Conservation (phyloP, 2,113 vertebrate species). For the Microcebus lehilahytsara region DNA sequence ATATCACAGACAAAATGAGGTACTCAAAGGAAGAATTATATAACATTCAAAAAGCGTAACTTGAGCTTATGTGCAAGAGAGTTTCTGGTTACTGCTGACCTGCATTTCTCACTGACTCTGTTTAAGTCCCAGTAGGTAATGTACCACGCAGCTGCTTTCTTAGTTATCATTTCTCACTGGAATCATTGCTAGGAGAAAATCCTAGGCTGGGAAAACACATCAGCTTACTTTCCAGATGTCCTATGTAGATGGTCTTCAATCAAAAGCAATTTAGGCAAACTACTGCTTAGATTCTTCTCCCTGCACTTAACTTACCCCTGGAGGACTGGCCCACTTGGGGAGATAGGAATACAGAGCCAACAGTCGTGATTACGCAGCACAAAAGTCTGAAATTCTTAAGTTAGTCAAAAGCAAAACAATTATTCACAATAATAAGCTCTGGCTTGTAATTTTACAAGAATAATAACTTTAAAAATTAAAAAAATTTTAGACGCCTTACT, state of each 20-base stretch:
- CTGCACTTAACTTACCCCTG: background rate
- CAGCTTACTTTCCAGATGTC: background rate
- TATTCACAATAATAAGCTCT: background rate
- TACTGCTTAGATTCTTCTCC: background rate
- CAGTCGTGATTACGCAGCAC: background rate
- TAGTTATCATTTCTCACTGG: background rate
- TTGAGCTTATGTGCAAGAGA: background rate
- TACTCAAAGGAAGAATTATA: background rate
- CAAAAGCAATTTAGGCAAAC: background rate
- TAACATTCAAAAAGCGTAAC: background rate
- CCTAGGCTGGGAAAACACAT: background rate
- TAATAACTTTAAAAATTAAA: background rate
- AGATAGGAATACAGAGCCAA: background rate
- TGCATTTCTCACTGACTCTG: background rate
- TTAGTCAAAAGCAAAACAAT: background rate
- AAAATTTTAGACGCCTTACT: background rate
- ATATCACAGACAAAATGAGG: background rate
- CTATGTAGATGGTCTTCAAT: background rate
- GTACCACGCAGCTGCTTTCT: background rate
- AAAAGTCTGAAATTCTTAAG: background rate
- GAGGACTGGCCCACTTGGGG: background rate
- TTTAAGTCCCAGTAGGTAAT: background rate
- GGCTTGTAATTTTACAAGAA: background rate
- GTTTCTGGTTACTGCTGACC: background rate
- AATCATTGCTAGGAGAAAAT: background rate